Evolutionary conservation across 2,797 vertebrate species (phyloP), one percentile per base, ranked within the genome.

Genomic region (Zalophus californianus): DNA sequence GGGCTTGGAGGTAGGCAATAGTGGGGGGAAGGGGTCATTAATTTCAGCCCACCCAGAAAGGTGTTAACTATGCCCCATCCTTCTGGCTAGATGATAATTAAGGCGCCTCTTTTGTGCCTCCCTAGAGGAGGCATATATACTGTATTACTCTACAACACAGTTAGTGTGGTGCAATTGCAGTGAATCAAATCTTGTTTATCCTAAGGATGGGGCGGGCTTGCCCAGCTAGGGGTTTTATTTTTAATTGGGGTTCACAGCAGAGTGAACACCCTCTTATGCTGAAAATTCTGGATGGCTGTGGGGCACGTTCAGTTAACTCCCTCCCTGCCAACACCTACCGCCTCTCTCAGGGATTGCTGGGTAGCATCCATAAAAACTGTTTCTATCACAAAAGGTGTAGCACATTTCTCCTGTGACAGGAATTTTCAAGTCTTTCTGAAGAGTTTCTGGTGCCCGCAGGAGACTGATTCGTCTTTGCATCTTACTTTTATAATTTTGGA

Each of bases 41-140:
- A 97, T 98, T 97, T 98, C 97, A 98, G 98, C 98, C 98, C 98
- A 98, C 98, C 98, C 98, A 98, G 98, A 98, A 98, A 98, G 98
- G 98, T 98, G 97, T 98, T 98, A 98, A 98, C 98, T 98, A 96
- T 96, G 97, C 94, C 97, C 96, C 95, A 97, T 97, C 98, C 97
- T 97, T 98, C 98, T 98, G 94, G 97, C 97, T 96, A 85, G 95
- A 98, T 97, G 97, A 98, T 98, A 97, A 98, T 98, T 97, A 98
- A 96, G 96, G 72, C 0, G 44, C 83, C 89, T 97, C 93, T 96
- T 98, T 98, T 98, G 98, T 83, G 96, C 91, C 90, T 97, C 98
- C 95, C 97, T 85, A 21, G 83, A 98, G 98, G 97, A 97, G 91
- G 93, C 89, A 90, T 6, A 96, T 96, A 95, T 95, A 96, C 97